Evolutionary conservation across 2,113 vertebrate genomes (phyloP).

Genomic region (Pomatostomus ruficeps): DNA sequence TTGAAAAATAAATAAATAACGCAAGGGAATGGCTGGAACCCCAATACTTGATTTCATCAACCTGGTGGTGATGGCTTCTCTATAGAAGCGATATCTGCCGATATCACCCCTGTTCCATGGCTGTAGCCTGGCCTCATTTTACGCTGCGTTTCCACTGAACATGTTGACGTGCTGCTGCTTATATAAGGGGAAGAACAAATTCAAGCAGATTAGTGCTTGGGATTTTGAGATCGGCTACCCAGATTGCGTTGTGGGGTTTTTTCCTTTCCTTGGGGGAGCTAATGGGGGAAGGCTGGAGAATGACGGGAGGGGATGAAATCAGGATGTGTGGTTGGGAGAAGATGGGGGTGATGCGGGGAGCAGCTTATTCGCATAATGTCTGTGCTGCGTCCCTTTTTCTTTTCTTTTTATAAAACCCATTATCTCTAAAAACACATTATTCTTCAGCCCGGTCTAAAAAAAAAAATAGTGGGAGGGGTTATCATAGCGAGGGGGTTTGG

Average conservation of each 20-base stretch:
- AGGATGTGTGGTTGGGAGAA: constrained; percentile 50
- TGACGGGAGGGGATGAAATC: constrained; percentile 52
- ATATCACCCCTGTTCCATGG: constrained; percentile 55
- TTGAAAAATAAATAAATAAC: constrained; percentile 38
- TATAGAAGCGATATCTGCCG: constrained; percentile 51
- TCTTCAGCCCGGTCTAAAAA: constrained; percentile 68
- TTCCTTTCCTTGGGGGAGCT: constrained; percentile 54
- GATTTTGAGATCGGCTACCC: constrained; percentile 78
- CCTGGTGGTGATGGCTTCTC: constrained; percentile 46
- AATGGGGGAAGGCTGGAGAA: constrained; percentile 61
- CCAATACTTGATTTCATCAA: constrained; percentile 35
- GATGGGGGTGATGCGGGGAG: constrained; percentile 69
- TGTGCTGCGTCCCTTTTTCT: constrained; percentile 61
- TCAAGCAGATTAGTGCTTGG: constrained; percentile 76
- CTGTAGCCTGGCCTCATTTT: constrained; percentile 70
- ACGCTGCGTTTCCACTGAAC: constrained; percentile 71
- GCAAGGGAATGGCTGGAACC: neutral
- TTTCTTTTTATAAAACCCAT: constrained; percentile 68
- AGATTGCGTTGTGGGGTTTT: constrained; percentile 63
- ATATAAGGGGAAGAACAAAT: constrained; percentile 78
- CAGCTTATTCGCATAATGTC: constrained; percentile 74
- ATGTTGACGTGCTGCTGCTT: constrained; percentile 80
- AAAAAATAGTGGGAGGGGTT: constrained; percentile 71
- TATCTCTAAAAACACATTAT: constrained; percentile 83
- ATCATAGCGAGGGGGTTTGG: constrained; percentile 73